Conservation (phyloP, 37 sponge, comb jelly and placozoan species). For the Spongilla lacustris region DNA sequence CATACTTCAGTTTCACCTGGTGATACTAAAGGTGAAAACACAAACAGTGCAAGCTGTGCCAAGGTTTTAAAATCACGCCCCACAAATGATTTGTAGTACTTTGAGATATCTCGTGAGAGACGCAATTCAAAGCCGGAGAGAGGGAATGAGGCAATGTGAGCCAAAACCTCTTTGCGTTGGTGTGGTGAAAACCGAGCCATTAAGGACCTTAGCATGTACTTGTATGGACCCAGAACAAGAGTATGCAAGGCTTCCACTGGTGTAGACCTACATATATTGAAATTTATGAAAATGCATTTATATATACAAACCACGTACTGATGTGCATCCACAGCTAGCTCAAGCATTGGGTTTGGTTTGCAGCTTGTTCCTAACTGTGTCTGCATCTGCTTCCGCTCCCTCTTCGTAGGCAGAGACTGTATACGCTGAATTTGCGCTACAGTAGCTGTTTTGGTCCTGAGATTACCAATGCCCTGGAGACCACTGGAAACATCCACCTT, state of each 20-base stretch:
- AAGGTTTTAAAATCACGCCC: conserved; percentile 52
- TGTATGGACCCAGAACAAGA: conserved; percentile 42
- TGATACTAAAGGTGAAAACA: conserved; percentile 19
- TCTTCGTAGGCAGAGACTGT: no score
- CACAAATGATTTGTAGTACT: conserved; percentile 22
- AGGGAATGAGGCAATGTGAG: conserved; percentile 12
- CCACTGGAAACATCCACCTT: no score
- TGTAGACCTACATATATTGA: no score
- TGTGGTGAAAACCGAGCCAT: conserved; percentile 9
- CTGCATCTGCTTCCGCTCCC: no score
- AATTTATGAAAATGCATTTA: no score
- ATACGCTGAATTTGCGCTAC: no score
- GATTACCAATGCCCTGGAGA: no score
- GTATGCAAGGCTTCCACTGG: conserved; percentile 53
- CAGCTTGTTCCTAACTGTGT: no score
- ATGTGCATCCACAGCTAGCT: no score
- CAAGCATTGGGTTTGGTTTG: no score
- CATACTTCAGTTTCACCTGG: conserved; percentile 2
- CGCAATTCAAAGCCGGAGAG: conserved; percentile 19
- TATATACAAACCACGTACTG: no score
- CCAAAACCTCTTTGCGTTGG: conserved; percentile 25
- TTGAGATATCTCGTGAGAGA: conserved; percentile 5
- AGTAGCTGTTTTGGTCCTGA: no score
- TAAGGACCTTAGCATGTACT: conserved; percentile 22
- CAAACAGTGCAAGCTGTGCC: conserved; percentile 44